phyloP scores from a whole-genome alignment of 2,113 vertebrate genomes.

The Dromiciops gliroides region DNA sequence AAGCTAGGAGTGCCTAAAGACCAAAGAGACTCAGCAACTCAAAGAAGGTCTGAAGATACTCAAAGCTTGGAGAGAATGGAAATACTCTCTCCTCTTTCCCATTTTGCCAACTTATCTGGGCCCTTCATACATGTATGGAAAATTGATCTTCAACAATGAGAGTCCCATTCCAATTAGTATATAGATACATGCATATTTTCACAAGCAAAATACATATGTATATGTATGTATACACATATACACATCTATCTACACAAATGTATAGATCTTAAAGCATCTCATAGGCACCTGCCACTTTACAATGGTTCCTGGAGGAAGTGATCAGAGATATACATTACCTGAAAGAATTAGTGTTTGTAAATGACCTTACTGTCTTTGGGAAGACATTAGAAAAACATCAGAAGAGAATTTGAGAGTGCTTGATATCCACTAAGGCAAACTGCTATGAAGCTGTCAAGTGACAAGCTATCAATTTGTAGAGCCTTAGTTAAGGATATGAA shows the following conservation, averaged over 20 bases:
- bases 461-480: neutral
- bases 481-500: neutral
- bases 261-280: neutral
- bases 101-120: neutral
- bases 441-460: neutral
- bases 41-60: neutral
- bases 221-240: too few species aligned
- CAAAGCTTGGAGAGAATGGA: neutral
- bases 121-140: neutral
- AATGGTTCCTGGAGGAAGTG: neutral
- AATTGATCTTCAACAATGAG: neutral
- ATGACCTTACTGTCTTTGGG: neutral
- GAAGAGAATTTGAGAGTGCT: neutral
- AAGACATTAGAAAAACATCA: neutral
- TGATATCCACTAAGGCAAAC: neutral
- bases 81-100: neutral
- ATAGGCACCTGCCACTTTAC: neutral
- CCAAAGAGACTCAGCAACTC: neutral
- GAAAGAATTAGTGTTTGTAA: neutral
- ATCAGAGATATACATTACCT: neutral
- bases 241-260: neutral
- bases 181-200: neutral
- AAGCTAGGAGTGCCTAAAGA: neutral
- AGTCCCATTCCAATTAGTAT: neutral
- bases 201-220: neutral